Evolutionary conservation across 2,113 vertebrate species (phyloP).

Genomic region (Herpetotheres cachinnans): DNA sequence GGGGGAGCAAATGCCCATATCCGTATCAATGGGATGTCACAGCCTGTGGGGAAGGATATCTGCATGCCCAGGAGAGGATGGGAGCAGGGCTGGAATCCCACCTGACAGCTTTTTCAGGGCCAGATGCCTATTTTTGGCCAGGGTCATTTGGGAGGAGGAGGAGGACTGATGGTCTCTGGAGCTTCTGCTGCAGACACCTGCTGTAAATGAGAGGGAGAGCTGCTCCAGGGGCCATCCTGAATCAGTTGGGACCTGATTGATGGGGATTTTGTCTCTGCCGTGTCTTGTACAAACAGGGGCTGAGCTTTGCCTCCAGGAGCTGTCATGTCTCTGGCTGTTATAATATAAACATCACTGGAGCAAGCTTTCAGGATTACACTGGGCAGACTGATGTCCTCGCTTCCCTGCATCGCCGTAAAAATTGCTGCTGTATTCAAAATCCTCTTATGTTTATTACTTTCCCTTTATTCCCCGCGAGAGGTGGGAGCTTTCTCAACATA

Average conservation of each 20-base stretch:
- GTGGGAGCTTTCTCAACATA: not conserved
- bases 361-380: not conserved
- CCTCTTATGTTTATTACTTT: constrained; percentile 48
- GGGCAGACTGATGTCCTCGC: not conserved
- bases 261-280: not conserved
- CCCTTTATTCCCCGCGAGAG: not conserved
- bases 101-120: not conserved
- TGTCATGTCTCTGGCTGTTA: not conserved
- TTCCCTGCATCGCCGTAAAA: not conserved
- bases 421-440: constrained; percentile 33
- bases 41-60: not conserved
- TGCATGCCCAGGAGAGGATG: not conserved
- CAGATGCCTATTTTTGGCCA: not conserved
- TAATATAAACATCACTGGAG: not conserved
- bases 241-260: rapidly evolving
- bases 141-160: not conserved
- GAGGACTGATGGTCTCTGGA: not conserved
- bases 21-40: not conserved
- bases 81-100: not conserved
- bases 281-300: not conserved
- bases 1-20: not conserved
- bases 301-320: not conserved
- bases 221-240: rapidly evolving
- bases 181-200: not conserved
- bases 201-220: not conserved